A percentile compares a stretch with the other conserved stretches of the same genome.
Conservation (phyloP, 2,113 vertebrate genomes). For the Calypte anna region DNA sequence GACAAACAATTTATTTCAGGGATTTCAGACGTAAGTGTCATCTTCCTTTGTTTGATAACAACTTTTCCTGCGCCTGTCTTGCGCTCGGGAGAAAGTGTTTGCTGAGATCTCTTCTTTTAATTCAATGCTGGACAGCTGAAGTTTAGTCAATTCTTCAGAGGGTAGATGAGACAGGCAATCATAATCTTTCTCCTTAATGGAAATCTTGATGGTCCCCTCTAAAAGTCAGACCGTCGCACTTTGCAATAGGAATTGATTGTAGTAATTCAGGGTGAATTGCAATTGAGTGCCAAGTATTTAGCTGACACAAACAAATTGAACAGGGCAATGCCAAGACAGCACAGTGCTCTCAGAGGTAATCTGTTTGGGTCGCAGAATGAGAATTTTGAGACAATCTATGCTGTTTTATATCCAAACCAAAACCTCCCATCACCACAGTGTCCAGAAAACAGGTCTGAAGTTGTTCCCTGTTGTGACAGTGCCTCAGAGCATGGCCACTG, state of each 20-base stretch:
- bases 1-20: conserved; percentile 92
- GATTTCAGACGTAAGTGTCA: conserved; percentile 92
- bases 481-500: rapidly evolving
- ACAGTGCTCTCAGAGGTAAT: conserved; percentile 26
- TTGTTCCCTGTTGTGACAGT: neutral
- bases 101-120: neutral
- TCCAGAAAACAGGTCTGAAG: neutral
- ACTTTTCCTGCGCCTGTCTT: neutral
- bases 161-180: conserved; percentile 76
- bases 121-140: neutral
- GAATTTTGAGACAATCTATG: neutral
- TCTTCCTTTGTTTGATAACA: neutral
- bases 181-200: conserved; percentile 84
- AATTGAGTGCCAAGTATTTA: conserved; percentile 71
- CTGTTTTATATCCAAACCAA: neutral
- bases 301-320: conserved; percentile 79
- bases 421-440: neutral
- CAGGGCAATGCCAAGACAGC: conserved; percentile 27
- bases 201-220: conserved; percentile 83
- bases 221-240: conserved; percentile 78
- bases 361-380: conserved; percentile 1
- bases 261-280: conserved; percentile 85
- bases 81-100: neutral
- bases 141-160: conserved; percentile 47
- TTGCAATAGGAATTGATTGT: conserved; percentile 88